Evolutionary conservation across 2,113 vertebrate species (phyloP).

Genomic region (Archocentrus centrarchus): DNA sequence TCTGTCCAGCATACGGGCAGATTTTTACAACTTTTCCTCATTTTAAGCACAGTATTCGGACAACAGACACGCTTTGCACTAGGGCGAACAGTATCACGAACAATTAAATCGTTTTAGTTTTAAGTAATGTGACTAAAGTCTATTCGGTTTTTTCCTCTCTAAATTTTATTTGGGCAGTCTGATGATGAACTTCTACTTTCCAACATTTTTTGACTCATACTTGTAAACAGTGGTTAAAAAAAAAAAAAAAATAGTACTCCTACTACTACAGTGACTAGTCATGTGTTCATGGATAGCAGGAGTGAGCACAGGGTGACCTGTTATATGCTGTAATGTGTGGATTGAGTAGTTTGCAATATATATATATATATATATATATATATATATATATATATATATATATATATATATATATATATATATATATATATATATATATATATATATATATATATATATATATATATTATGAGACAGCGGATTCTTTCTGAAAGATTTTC

Average conservation of each 20-base stretch:
- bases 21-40: background rate
- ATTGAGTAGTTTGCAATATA: background rate
- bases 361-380: no score
- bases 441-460: no score
- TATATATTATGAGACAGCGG: no score
- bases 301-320: background rate
- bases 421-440: no score
- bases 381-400: no score
- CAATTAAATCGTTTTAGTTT: fast-evolving
- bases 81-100: background rate
- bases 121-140: background rate
- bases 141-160: background rate
- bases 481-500: no score
- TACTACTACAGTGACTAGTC: background rate
- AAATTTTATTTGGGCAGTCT: background rate
- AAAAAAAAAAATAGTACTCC: background rate
- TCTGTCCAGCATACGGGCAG: fast-evolving
- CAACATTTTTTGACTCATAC: background rate
- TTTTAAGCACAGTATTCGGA: background rate
- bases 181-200: background rate
- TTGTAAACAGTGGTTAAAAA: background rate
- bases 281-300: background rate
- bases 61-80: background rate
- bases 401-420: no score
- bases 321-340: background rate